Evolutionary conservation across 2,113 vertebrate genomes (phyloP).

Genomic region (Spheniscus mendiculus): DNA sequence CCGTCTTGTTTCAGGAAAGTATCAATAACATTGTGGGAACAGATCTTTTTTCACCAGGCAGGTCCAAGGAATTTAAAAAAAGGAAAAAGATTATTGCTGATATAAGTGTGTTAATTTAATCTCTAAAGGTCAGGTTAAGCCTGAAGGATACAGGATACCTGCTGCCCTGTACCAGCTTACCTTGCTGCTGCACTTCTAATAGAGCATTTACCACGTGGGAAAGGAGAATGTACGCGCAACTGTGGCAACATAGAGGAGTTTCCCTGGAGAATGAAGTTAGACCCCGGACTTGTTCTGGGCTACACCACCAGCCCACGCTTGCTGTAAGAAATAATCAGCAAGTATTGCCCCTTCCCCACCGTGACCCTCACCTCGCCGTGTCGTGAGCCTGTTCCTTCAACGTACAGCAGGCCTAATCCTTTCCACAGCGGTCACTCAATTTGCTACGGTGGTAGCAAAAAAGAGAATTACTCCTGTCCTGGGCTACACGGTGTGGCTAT

Average conservation of each 20-base stretch:
- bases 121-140: slow-evolving; percentile 3
- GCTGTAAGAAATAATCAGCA: neutral
- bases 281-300: neutral
- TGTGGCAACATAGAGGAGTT: neutral
- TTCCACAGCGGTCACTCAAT: neutral
- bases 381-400: neutral
- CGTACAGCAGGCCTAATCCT: neutral
- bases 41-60: neutral
- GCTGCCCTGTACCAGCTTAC: neutral
- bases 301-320: neutral
- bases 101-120: neutral
- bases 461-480: neutral
- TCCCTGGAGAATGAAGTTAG: neutral
- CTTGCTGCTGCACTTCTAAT: neutral
- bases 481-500: neutral
- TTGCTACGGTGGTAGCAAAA: neutral
- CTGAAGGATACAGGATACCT: neutral
- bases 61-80: neutral
- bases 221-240: neutral
- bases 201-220: neutral
- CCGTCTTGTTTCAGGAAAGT: neutral
- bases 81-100: neutral
- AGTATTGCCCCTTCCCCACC: neutral
- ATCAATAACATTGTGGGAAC: neutral
- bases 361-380: neutral